These are phyloP conservation scores for Halcyon chelicuti DNA, from an alignment of 2,797 vertebrate genomes.

Conservation along the genomic window DNA sequence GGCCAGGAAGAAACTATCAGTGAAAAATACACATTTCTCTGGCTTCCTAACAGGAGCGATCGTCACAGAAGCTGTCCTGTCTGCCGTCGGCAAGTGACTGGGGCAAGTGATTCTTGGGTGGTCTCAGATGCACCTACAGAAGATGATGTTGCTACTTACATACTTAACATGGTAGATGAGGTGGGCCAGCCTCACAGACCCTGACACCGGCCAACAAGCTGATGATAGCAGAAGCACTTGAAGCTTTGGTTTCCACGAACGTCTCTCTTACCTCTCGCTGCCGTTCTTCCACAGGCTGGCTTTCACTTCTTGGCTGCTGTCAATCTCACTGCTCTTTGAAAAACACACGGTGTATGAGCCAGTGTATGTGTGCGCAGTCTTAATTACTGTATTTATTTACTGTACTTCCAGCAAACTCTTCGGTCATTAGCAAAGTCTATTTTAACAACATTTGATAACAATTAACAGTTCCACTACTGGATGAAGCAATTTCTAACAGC, in stretches of 20 bases:
- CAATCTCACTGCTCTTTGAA: slow-evolving; percentile 44
- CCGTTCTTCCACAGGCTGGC: slow-evolving; percentile 37
- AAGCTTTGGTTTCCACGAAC: background rate
- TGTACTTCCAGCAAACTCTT: slow-evolving; percentile 26
- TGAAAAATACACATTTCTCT: slow-evolving; percentile 38
- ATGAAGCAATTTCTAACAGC: background rate
- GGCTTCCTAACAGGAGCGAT: slow-evolving; percentile 88
- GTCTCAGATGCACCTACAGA: slow-evolving; percentile 95
- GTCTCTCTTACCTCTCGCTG: background rate
- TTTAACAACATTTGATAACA: slow-evolving; percentile 17
- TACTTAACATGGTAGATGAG: slow-evolving; percentile 96
- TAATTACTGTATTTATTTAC: background rate
- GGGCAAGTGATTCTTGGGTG: slow-evolving; percentile 95
- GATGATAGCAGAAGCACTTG: background rate
- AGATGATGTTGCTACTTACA: slow-evolving; percentile 94
- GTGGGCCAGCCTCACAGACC: slow-evolving; percentile 92
- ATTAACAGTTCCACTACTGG: background rate
- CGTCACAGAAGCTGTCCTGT: slow-evolving; percentile 95
- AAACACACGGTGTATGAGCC: slow-evolving; percentile 1
- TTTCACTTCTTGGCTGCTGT: slow-evolving; percentile 37
- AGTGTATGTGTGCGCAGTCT: background rate
- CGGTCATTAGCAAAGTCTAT: slow-evolving; percentile 35
- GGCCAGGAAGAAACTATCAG: background rate
- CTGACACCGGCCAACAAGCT: slow-evolving; percentile 70
- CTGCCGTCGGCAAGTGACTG: slow-evolving; percentile 93